Evolutionary conservation across 2,888 invertebrate genomes (phyloP).

Genomic region (Hypena proboscidalis): DNA sequence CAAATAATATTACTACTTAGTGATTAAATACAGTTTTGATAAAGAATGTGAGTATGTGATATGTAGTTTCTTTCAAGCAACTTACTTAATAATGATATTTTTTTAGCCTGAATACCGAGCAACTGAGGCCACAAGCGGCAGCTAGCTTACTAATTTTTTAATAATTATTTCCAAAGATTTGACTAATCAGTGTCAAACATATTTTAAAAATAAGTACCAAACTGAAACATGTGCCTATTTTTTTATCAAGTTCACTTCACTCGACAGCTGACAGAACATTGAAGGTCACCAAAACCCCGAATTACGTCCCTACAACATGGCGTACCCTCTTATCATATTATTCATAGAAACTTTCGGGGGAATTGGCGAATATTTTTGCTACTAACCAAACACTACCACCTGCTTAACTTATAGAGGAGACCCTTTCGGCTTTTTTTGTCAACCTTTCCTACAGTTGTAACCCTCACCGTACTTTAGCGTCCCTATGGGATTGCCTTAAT

Average conservation of each 20-base stretch:
- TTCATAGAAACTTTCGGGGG: constrained; percentile 31
- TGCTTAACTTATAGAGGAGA: constrained; percentile 36
- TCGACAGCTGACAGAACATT: constrained; percentile 7
- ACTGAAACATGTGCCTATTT: no score
- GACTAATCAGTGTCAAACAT: no score
- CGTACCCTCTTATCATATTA: constrained; percentile 32
- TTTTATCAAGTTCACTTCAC: constrained; percentile 3
- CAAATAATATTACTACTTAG: no score
- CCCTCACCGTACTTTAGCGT: constrained; percentile 19
- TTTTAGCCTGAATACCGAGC: no score
- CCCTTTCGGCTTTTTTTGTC: constrained; percentile 31
- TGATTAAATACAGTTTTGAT: no score
- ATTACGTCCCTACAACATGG: constrained; percentile 14
- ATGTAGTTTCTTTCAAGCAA: no score
- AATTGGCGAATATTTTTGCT: constrained; percentile 26
- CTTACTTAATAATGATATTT: no score
- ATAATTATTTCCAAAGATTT: no score
- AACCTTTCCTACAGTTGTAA: constrained; percentile 13
- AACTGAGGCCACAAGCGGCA: no score
- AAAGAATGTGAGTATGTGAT: no score
- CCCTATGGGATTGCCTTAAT: constrained; percentile 31
- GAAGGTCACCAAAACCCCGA: constrained; percentile 17
- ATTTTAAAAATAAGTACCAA: no score
- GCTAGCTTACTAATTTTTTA: no score
- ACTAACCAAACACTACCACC: constrained; percentile 38